Evolutionary conservation across 2,113 vertebrate genomes (phyloP).

Genomic region (Tachycineta bicolor): DNA sequence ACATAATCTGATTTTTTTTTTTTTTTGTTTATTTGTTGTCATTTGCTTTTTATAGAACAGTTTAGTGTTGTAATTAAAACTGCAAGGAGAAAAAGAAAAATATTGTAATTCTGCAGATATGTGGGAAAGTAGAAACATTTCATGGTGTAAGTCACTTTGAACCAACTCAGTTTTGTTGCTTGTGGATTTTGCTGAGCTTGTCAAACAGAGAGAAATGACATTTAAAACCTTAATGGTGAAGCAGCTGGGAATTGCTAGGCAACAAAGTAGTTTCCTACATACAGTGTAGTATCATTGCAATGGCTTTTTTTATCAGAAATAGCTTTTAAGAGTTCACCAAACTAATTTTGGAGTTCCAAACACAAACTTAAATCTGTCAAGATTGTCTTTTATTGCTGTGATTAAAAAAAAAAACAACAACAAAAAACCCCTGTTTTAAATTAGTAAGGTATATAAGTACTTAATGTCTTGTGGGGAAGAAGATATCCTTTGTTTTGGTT

Average conservation of each 20-base stretch:
- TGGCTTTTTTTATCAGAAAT: background rate
- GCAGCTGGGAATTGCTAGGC: conserved; percentile 25
- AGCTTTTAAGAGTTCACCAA: background rate
- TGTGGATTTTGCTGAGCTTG: background rate
- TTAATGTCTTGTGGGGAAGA: background rate
- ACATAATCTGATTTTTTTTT: background rate
- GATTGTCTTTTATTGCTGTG: background rate
- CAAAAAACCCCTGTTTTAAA: background rate
- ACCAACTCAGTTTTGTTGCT: background rate
- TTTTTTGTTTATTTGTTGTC: background rate
- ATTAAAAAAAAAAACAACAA: background rate
- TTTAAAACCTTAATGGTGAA: conserved; percentile 14
- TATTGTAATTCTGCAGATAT: background rate
- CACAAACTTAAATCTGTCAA: background rate
- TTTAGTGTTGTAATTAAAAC: background rate
- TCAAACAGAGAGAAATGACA: background rate
- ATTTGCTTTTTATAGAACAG: background rate
- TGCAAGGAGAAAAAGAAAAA: background rate
- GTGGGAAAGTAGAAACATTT: background rate
- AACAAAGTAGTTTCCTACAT: background rate
- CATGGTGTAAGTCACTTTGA: background rate
- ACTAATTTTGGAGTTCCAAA: background rate
- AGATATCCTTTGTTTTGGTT: background rate
- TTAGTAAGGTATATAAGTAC: background rate
- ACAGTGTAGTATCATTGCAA: background rate